Evolutionary conservation across 2,888 invertebrate genomes (phyloP), one percentile per base, ranked within the genome.

Genomic region (Reticulitermes lucifugus): DNA sequence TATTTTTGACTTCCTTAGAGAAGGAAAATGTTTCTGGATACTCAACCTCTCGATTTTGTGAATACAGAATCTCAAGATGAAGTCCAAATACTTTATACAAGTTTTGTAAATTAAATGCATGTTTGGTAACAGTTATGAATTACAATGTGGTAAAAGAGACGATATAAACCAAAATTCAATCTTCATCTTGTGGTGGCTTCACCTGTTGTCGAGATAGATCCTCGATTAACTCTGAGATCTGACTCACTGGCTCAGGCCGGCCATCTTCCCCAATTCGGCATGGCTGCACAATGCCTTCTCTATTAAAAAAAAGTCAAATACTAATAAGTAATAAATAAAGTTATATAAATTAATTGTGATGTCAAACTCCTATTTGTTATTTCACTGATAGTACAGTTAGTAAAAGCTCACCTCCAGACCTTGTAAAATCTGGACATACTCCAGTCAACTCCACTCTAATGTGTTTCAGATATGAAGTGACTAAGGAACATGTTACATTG

Each of bases 231-330:
- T 99, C 95, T 4, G 98, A 90, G 79, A 99, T 95, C 89, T 99
- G 98, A 73, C 96, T 95, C 41, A 99, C 93, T 0, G 98, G 95
- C 88, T 95, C 93, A 6, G 98, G 98, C 85, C 95, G 95, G 0
- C 99, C 99, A 91, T 99, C 98, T 71, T 95, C 94, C 0, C 97
- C 98, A 41, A 99, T 94, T 29, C 95, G 93, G 89, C 97, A 97
- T 6, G 99, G 99, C 90, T 96, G 95, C 84, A 99, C 95, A 21
- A 97, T 91, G 7, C 98, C 98, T 86, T 93, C 93, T 87, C 94
- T 94, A 88, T 85, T 80, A 81, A 81, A 85, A 84, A 85, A 71
- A 55, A 35, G 35, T 35, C 18, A 55, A 55, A 55, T 7, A 46
- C 9, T 7, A 46, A 46, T 46, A 46, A 46, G 9, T 46, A 46